phyloP scores from a whole-genome alignment of 1,140 invertebrate genomes.

The Ips typographus region DNA sequence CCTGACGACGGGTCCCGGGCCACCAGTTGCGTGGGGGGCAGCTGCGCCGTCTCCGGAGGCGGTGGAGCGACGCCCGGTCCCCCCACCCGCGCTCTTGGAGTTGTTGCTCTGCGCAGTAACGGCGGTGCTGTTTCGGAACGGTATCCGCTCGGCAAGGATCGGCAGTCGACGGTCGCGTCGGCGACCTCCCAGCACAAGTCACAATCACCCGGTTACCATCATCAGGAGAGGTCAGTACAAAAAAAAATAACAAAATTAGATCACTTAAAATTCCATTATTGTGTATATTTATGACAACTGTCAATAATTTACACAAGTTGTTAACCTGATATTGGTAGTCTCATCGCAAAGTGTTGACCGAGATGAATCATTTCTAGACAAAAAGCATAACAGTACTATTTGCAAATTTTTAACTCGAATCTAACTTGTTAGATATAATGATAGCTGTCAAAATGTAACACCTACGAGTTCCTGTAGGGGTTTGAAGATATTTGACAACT shows the following conservation, averaged over 20 bases:
- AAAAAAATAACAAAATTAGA: background rate
- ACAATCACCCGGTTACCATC: slow-evolving; percentile 34
- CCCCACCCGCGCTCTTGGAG: slow-evolving; percentile 44
- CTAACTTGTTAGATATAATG: too few species aligned
- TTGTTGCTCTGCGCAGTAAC: slow-evolving; percentile 44
- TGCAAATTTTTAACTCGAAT: too few species aligned
- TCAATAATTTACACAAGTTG: too few species aligned
- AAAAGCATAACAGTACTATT: too few species aligned
- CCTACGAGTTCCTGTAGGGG: too few species aligned
- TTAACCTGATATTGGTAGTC: too few species aligned
- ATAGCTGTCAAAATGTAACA: too few species aligned
- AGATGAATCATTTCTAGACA: too few species aligned
- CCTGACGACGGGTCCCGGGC: slow-evolving; percentile 53
- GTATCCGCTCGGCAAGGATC: slow-evolving; percentile 49
- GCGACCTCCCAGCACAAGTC: slow-evolving; percentile 37
- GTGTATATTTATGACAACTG: too few species aligned
- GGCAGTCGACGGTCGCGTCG: slow-evolving; percentile 44
- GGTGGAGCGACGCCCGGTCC: slow-evolving; percentile 29
- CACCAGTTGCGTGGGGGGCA: slow-evolving; percentile 45
- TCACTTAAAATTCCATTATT: background rate
- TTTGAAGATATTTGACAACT: too few species aligned
- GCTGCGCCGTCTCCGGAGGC: slow-evolving; percentile 30
- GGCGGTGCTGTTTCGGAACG: slow-evolving; percentile 45
- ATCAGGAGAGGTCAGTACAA: slow-evolving; percentile 28
- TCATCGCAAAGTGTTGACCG: too few species aligned